These are phyloP conservation scores for Standfussiana lucernea DNA, from an alignment of 2,888 invertebrate genomes.

Conservation along the genomic window DNA sequence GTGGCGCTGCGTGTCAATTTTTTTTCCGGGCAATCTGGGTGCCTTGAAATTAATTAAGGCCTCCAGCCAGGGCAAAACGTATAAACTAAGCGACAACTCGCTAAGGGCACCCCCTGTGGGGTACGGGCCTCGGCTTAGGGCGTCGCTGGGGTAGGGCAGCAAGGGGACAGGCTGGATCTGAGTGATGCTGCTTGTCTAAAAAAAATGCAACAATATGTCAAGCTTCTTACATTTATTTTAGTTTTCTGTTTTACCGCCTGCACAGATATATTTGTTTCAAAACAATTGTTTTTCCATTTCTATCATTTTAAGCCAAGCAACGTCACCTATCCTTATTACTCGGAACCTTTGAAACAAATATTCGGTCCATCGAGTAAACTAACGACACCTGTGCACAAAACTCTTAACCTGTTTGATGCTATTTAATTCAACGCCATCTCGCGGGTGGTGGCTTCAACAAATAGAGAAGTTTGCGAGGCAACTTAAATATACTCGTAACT, in stretches of 20 bases:
- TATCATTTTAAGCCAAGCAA: neutral
- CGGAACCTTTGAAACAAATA: neutral
- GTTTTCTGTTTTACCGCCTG: neutral
- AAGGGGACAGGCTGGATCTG: too few relatives aligned
- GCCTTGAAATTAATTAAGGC: too few relatives aligned
- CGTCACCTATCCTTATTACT: neutral
- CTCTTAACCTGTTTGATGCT: neutral
- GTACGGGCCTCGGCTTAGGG: too few relatives aligned
- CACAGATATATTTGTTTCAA: neutral
- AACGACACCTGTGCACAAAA: conserved; percentile 32
- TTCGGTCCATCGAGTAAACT: neutral
- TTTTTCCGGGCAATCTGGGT: too few relatives aligned
- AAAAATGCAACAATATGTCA: neutral
- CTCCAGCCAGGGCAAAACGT: too few relatives aligned
- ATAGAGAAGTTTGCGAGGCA: neutral
- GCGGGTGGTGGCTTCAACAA: conserved; percentile 25
- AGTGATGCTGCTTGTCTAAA: neutral
- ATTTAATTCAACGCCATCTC: conserved; percentile 48
- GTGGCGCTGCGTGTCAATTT: too few relatives aligned
- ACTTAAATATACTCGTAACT: neutral
- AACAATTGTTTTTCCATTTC: neutral
- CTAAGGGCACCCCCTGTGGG: too few relatives aligned
- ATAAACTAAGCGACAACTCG: too few relatives aligned
- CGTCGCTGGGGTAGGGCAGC: too few relatives aligned
- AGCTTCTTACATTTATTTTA: neutral